Percentiles rank a stretch among this genome's conserved stretches.
These are phyloP conservation scores for Pseudorhombus dupliciocellatus DNA, from an alignment of 2,113 vertebrate species.

Conservation along the genomic window DNA sequence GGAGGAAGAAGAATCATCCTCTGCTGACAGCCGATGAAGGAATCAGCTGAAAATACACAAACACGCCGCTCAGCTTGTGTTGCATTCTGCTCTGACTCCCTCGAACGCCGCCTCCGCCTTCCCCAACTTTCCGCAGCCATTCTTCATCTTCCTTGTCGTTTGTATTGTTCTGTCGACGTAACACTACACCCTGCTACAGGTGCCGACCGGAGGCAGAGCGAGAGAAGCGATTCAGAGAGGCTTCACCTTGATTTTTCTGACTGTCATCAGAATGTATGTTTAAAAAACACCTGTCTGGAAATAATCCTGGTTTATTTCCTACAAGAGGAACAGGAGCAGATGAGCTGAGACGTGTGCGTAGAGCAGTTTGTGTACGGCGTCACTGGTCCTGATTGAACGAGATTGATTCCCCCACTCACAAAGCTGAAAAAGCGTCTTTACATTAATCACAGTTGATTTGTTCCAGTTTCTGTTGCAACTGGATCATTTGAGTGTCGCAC, in stretches of 20 bases:
- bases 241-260: too few relatives aligned
- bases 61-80: conserved; percentile 32
- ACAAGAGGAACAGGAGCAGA: not conserved
- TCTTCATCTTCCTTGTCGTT: conserved; percentile 3
- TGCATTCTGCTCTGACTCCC: conserved; percentile 2
- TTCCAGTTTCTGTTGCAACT: conserved; percentile 36
- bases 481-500: conserved; percentile 28
- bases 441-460: conserved; percentile 46
- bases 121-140: conserved; percentile 4
- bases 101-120: conserved; percentile 5
- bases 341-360: conserved; percentile 39
- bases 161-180: not conserved
- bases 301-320: not conserved
- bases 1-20: conserved; percentile 20
- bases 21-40: conserved; percentile 42
- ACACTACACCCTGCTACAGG: too few relatives aligned
- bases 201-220: too few relatives aligned
- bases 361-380: conserved; percentile 23
- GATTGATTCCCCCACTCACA: conserved; percentile 36
- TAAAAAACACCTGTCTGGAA: not conserved
- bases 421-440: conserved; percentile 21
- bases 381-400: conserved; percentile 39
- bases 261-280: too few relatives aligned
- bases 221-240: too few relatives aligned
- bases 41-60: conserved; percentile 26